phyloP scores from a whole-genome alignment of 2,113 vertebrate genomes.

The Otolemur garnettii region DNA sequence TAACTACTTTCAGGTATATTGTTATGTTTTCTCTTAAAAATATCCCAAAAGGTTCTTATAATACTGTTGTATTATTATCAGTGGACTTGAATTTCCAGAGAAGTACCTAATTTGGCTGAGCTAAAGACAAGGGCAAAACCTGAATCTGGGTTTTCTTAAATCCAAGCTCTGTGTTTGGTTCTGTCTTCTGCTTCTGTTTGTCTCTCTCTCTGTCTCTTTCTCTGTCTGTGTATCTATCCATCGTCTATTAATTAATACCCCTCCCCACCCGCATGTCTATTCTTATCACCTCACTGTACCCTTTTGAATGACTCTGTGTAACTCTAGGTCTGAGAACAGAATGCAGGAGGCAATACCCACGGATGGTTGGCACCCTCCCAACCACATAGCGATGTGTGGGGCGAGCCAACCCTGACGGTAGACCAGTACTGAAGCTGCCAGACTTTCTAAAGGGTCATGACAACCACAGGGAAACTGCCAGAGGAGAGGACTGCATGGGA shows the following conservation, averaged over 20 bases:
- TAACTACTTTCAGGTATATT: not conserved
- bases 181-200: not conserved
- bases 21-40: not conserved
- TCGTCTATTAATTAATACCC: not conserved
- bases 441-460: not conserved
- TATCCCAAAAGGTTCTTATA: not conserved
- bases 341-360: not conserved
- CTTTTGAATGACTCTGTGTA: not conserved
- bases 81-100: not conserved
- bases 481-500: not conserved
- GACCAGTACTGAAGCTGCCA: not conserved
- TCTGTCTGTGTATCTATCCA: not conserved
- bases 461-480: not conserved
- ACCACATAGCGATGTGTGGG: not conserved
- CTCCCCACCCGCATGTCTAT: not conserved
- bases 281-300: not conserved
- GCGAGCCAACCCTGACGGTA: not conserved
- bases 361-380: not conserved
- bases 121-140: not conserved
- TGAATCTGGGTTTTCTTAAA: not conserved
- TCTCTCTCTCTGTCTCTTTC: not conserved
- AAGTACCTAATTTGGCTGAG: not conserved
- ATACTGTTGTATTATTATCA: not conserved
- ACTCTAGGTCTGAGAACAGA: not conserved
- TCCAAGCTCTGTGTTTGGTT: not conserved